These are phyloP conservation scores for Porites rus DNA, from an alignment of 92 coral and sea anemone genomes.

Conservation along the genomic window DNA sequence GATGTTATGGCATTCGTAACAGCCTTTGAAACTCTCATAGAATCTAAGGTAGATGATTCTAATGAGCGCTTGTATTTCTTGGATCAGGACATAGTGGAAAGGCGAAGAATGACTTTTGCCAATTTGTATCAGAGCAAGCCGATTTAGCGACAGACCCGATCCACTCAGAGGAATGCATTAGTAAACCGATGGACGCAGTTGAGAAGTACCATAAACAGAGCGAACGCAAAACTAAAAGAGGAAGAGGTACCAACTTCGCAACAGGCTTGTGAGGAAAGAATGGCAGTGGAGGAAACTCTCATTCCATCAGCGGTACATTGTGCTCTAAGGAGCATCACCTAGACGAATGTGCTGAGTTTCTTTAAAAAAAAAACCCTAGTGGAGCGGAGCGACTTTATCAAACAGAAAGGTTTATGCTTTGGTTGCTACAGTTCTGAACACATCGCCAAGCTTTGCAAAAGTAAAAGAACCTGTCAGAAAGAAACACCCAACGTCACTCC, in stretches of 20 bases:
- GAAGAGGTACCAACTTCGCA: constrained; percentile 45
- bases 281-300: too few relatives aligned
- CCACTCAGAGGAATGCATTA: constrained; percentile 39
- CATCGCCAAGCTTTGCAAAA: constrained; percentile 40
- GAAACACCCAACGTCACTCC: constrained; percentile 76
- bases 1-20: constrained; percentile 35
- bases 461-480: constrained; percentile 24
- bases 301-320: constrained; percentile 14
- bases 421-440: constrained; percentile 65
- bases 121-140: constrained; percentile 64
- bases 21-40: constrained; percentile 31
- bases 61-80: constrained; percentile 67
- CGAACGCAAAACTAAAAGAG: constrained; percentile 22
- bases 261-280: neutral
- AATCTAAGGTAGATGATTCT: constrained; percentile 64
- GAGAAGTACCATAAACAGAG: too few relatives aligned
- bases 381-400: constrained; percentile 63
- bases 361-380: constrained; percentile 51
- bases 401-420: constrained; percentile 59
- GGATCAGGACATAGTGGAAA: constrained; percentile 73
- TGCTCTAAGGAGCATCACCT: constrained; percentile 61
- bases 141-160: constrained; percentile 75
- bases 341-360: constrained; percentile 70
- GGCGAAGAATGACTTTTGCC: constrained; percentile 61
- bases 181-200: constrained; percentile 22